phyloP scores from a whole-genome alignment of 1,140 invertebrate genomes.

The Maconellicoccus hirsutus region DNA sequence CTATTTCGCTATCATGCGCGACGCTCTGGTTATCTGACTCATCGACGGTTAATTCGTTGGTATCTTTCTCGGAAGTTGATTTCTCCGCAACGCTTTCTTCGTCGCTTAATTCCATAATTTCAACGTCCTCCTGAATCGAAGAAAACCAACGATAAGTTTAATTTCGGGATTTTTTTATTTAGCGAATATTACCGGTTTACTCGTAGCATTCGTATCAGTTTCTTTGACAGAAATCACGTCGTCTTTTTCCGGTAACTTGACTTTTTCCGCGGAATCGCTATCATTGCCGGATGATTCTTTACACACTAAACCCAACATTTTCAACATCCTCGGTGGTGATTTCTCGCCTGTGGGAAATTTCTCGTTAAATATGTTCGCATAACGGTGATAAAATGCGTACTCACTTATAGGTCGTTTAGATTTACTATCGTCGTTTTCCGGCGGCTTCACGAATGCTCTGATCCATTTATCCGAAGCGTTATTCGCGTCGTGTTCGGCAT shows the following conservation, averaged over 20 bases:
- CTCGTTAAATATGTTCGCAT: neutral
- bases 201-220: too few species aligned
- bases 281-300: constrained; percentile 18
- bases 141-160: neutral
- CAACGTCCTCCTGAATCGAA: neutral
- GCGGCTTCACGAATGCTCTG: constrained; percentile 25
- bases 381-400: neutral
- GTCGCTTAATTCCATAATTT: constrained; percentile 4
- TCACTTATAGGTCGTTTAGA: neutral
- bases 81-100: neutral
- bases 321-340: constrained; percentile 28
- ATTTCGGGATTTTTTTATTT: too few species aligned
- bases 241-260: neutral
- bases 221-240: neutral
- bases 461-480: constrained; percentile 27
- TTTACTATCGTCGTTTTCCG: constrained; percentile 13
- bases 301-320: constrained; percentile 28
- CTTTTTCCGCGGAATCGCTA: constrained; percentile 11
- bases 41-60: neutral
- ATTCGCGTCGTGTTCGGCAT: constrained; percentile 23
- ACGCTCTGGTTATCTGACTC: neutral
- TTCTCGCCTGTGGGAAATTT: neutral
- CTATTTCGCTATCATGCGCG: neutral
- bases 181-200: too few species aligned
- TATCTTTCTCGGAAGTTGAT: neutral